phyloP scores from a whole-genome alignment of 2,797 vertebrate genomes.

The Emydoidea blandingii region DNA sequence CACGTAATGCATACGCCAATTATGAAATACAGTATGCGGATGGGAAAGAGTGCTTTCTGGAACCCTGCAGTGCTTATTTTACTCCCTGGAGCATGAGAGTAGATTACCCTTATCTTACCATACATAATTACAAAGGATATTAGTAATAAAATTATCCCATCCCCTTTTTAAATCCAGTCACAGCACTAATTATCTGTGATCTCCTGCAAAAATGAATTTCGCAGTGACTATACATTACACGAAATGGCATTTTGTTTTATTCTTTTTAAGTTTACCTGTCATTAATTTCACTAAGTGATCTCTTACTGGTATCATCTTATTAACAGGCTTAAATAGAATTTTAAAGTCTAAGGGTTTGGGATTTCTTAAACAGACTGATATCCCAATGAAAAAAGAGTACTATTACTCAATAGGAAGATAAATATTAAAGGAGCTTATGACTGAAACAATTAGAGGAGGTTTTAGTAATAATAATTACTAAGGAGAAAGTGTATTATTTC shows the following conservation, averaged over 20 bases:
- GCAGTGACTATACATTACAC: not conserved
- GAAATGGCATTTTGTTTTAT: not conserved
- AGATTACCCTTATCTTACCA: not conserved
- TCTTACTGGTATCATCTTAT: not conserved
- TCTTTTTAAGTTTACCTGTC: not conserved
- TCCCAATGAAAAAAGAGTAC: not conserved
- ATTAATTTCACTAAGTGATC: not conserved
- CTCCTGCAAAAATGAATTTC: not conserved
- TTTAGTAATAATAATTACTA: not conserved
- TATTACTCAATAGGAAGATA: not conserved
- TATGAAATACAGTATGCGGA: not conserved
- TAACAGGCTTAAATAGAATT: not conserved
- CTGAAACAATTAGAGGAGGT: not conserved
- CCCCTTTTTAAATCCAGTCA: constrained; percentile 17
- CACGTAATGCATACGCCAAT: fast-evolving
- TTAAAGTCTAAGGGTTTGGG: not conserved
- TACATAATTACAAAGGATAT: not conserved
- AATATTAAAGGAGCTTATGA: not conserved
- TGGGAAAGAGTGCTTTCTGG: not conserved
- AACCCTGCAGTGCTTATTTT: not conserved
- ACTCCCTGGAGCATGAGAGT: not conserved
- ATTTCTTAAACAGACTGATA: not conserved
- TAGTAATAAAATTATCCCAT: not conserved
- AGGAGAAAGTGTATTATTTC: not conserved
- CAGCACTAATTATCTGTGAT: not conserved